Evolutionary conservation across 2,888 invertebrate species (phyloP), one percentile per base, ranked within the genome.

Genomic region (Amiota mariae): DNA sequence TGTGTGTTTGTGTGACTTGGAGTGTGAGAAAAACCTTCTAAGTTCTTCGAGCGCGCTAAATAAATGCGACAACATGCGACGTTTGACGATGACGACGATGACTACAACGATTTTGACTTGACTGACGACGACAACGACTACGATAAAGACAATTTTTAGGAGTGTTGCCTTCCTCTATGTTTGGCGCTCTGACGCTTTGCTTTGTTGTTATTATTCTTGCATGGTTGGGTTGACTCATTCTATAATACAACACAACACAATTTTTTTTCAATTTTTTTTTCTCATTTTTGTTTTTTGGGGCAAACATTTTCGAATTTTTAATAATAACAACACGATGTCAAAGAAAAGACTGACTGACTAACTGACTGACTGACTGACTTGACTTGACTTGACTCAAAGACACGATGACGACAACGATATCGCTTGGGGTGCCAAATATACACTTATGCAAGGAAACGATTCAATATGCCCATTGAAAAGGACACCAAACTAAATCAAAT

Each of bases 401-500:
- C 12, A 48, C 15, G 47, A n/a, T 9, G 15, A 66, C 10, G 48
- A n/a, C 57, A 15, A 66, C 47, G 66, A 47, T 13, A 48, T 66
- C 48, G 18, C 48, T 66, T 48, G 18, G n/a, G 47, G 66, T 48
- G 66, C 48, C 47, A 66, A 66, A 66, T 9, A 66, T 18, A 18
- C 47, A 63, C 61, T 61, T 61, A 61, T 61, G 61, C 61, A 61
- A 24, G 24, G 13, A 3, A 24, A 63, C 57, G 54, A 59, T 47
- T 56, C 56, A 72, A 49, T 74, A 54, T n/a, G 56, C 56, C 56
- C 20, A 36, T 36, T 63, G 57, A 70, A 57, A 47, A 59, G 10
- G 67, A 47, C 48, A 49, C 18, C 48, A 48, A 81, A 75, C 73
- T 79, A 85, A 85, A 85, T 85, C 80, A 83, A 83, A 85, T 83